Percentiles rank a stretch among this genome's conserved stretches.
Conservation (phyloP, 2,888 invertebrate species). For the Halictus ligatus region DNA sequence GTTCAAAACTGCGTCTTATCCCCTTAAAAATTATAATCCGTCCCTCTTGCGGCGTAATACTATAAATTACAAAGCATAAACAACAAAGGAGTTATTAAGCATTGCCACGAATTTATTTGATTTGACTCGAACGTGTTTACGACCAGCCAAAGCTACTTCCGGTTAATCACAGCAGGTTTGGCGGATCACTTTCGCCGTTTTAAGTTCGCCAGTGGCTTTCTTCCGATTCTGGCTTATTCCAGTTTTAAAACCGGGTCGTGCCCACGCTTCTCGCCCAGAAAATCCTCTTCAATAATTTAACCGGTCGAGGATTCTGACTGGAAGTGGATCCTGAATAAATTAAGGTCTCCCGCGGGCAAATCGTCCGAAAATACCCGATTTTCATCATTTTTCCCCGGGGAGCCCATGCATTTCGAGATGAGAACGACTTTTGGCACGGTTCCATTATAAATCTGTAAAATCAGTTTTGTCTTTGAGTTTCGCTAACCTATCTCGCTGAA, state of each 20-base stretch:
- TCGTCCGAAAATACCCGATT: neutral
- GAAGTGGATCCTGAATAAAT: conserved; percentile 16
- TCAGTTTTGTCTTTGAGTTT: neutral
- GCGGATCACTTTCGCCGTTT: neutral
- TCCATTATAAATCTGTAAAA: neutral
- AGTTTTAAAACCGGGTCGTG: conserved; percentile 9
- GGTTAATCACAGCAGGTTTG: neutral
- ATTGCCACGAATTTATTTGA: conserved; percentile 74
- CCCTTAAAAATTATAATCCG: no score
- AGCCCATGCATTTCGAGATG: no score
- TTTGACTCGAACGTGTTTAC: conserved; percentile 67
- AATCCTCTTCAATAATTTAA: conserved; percentile 18
- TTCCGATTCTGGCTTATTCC: neutral
- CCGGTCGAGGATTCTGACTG: neutral
- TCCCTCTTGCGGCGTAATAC: no score
- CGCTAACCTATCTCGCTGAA: neutral
- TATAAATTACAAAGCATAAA: no score
- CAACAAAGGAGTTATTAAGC: conserved; percentile 74
- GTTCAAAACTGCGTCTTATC: no score
- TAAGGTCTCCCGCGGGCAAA: neutral
- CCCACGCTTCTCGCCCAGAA: conserved; percentile 11
- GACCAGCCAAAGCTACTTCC: conserved; percentile 60
- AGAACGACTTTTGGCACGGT: neutral
- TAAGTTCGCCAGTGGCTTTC: neutral
- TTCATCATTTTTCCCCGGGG: neutral